Percentiles rank a stretch among this genome's conserved stretches.
These are phyloP conservation scores for Gymnorhina tibicen DNA, from an alignment of 2,113 vertebrate genomes.

Conservation along the genomic window DNA sequence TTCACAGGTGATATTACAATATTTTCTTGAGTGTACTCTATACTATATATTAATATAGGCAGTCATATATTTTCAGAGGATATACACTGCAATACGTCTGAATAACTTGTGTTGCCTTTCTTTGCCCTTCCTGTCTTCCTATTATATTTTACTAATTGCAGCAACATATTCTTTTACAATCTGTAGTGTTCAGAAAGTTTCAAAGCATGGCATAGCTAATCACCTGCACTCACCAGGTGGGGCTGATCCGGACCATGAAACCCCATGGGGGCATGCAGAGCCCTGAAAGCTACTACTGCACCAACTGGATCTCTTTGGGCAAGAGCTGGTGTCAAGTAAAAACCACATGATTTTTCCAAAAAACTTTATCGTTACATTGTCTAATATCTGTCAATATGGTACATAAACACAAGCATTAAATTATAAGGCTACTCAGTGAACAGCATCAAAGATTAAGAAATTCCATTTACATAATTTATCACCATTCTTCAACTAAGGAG, in stretches of 20 bases:
- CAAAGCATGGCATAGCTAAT: not conserved
- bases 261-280: rapidly evolving
- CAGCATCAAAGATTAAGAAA: not conserved
- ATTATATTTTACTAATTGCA: not conserved
- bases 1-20: not conserved
- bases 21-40: not conserved
- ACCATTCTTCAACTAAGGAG: not conserved
- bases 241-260: not conserved
- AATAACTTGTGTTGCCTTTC: not conserved
- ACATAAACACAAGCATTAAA: not conserved
- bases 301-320: not conserved
- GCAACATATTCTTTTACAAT: not conserved
- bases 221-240: not conserved
- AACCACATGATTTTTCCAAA: not conserved
- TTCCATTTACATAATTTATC: not conserved
- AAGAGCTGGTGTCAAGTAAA: not conserved
- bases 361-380: not conserved
- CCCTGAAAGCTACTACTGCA: not conserved
- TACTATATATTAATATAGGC: not conserved
- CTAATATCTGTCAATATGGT: not conserved
- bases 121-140: not conserved
- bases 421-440: not conserved
- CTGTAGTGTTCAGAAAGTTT: not conserved
- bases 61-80: not conserved
- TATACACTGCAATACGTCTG: not conserved